phyloP scores from a whole-genome alignment of 2,113 vertebrate species.

The Amblyornis subalaris region DNA sequence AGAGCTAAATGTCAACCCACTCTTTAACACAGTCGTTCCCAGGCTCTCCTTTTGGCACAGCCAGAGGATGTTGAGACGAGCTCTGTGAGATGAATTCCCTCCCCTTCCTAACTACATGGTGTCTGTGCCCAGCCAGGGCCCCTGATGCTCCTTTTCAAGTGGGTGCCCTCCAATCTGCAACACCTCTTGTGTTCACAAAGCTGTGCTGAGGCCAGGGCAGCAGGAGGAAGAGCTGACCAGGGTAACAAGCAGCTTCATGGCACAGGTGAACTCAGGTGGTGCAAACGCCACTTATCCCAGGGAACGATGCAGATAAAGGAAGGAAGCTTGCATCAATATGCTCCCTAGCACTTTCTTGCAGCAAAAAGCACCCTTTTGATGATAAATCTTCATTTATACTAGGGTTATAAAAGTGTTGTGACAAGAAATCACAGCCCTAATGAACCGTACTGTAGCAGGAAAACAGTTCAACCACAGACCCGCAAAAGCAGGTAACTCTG shows the following conservation, averaged over 20 bases:
- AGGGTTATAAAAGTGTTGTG: neutral
- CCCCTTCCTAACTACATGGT: neutral
- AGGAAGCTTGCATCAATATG: neutral
- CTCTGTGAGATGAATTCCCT: neutral
- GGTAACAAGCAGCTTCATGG: neutral
- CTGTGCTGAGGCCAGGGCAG: neutral
- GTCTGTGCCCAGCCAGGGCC: accelerated
- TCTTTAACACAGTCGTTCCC: neutral
- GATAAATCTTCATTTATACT: neutral
- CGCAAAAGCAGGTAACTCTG: neutral
- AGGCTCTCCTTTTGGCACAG: neutral
- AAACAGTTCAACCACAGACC: neutral
- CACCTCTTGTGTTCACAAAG: neutral
- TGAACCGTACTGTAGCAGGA: accelerated
- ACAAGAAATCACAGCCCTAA: neutral
- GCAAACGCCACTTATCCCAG: neutral
- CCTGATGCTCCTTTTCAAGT: neutral
- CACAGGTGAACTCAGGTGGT: neutral
- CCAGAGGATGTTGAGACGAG: neutral
- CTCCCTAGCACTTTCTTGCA: neutral
- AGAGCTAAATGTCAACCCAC: neutral
- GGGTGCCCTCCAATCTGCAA: neutral
- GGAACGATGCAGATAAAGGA: neutral
- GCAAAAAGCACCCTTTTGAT: neutral
- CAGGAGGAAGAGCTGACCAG: neutral